Conservation (phyloP, 2,113 vertebrate species). For the Oophaga pumilio region DNA sequence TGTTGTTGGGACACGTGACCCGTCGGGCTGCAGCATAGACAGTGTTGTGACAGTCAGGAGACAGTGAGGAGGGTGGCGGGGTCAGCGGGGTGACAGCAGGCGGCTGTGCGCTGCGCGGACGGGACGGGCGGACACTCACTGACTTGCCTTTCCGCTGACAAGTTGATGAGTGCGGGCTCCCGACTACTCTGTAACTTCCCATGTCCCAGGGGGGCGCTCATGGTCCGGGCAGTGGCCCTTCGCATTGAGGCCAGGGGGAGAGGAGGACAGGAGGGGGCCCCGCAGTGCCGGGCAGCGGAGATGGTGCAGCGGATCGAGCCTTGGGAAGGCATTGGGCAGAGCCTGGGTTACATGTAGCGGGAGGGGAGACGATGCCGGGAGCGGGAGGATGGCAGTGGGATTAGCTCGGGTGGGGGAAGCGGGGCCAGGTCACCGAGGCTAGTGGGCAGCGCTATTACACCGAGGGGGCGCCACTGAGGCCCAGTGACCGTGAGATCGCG, state of each 20-base stretch:
- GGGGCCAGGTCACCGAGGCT: not conserved
- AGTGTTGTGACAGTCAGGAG: constrained; percentile 79
- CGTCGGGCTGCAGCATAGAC: constrained; percentile 67
- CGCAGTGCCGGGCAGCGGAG: constrained; percentile 38
- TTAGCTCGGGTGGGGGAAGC: not conserved
- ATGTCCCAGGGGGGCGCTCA: constrained; percentile 27
- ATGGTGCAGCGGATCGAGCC: constrained; percentile 33
- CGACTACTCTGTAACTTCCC: not conserved
- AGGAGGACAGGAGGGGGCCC: constrained; percentile 49
- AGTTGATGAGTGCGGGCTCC: constrained; percentile 4
- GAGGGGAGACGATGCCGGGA: constrained; percentile 14
- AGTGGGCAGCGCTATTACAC: not conserved
- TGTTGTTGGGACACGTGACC: constrained; percentile 75
- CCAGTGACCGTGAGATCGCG: not conserved
- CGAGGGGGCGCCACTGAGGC: not conserved
- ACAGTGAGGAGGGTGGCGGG: constrained; percentile 60
- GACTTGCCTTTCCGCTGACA: not conserved
- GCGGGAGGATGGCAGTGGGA: constrained; percentile 30
- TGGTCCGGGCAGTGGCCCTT: not conserved
- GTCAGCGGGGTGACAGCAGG: constrained; percentile 41
- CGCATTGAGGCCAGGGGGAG: constrained; percentile 44
- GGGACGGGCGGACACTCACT: not conserved
- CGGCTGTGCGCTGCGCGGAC: not conserved
- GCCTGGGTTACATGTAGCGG: constrained; percentile 33
- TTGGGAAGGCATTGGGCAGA: constrained; percentile 47